A percentile compares a stretch with the other conserved stretches of the same genome.
Conservation (phyloP, 1,140 invertebrate species). For the Drosophila murphyi region DNA sequence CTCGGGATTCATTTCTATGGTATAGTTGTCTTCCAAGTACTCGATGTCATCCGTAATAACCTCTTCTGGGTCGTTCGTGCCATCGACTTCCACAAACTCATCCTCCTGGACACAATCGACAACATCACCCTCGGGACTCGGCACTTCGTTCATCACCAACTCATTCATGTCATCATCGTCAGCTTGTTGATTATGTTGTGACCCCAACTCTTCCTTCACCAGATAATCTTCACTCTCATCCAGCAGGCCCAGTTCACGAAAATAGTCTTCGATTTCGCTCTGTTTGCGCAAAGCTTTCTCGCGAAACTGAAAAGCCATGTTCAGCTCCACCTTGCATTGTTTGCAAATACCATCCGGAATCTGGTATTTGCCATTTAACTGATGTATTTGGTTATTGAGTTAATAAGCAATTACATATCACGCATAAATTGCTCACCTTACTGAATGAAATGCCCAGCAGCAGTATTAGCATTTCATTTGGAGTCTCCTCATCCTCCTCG, state of each 20-base stretch:
- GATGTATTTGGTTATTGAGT: neutral
- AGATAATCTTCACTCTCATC: conserved; percentile 56
- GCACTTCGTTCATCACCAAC: conserved; percentile 53
- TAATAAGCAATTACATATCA: neutral
- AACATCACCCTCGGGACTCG: conserved; percentile 4
- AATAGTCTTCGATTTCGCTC: conserved; percentile 58
- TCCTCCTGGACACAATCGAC: conserved; percentile 31
- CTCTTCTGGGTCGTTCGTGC: conserved; percentile 48
- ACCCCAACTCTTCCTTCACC: conserved; percentile 60
- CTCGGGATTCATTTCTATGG: conserved; percentile 62
- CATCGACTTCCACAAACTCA: conserved; percentile 55
- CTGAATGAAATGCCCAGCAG: conserved; percentile 69
- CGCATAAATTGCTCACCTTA: conserved; percentile 41
- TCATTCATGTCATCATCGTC: conserved; percentile 63
- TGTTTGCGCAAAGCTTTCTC: conserved; percentile 70
- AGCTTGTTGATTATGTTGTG: conserved; percentile 22
- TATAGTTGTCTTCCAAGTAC: conserved; percentile 69
- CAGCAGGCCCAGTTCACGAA: conserved; percentile 55
- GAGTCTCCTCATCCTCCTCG: conserved; percentile 78
- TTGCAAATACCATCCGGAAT: conserved; percentile 76
- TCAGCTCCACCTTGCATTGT: conserved; percentile 72
- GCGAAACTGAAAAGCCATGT: conserved; percentile 79
- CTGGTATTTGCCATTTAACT: conserved; percentile 64
- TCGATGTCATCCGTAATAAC: conserved; percentile 65
- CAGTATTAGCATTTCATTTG: conserved; percentile 75